phyloP scores from a whole-genome alignment of 2,113 vertebrate genomes.

The Forbesichthys papilliferus region DNA sequence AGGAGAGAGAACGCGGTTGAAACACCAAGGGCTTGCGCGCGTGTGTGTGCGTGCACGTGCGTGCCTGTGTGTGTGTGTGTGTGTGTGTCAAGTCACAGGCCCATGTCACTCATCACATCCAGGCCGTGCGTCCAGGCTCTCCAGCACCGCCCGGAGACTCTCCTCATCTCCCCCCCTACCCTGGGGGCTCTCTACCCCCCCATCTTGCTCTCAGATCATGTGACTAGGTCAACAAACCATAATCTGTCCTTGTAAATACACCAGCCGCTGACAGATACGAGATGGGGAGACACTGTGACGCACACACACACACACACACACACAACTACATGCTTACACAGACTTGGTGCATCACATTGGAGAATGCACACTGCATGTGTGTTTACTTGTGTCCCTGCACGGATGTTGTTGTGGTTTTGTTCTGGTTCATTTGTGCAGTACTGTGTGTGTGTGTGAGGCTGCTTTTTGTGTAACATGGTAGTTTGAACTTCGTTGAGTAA shows the following conservation, averaged over 20 bases:
- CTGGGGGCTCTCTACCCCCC: slow-evolving; percentile 29
- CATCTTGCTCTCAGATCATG: slow-evolving; percentile 72
- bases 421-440: neutral
- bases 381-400: too few relatives aligned
- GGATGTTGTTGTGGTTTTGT: too few relatives aligned
- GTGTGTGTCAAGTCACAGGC: slow-evolving; percentile 83
- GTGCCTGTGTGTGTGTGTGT: slow-evolving; percentile 10
- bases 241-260: slow-evolving; percentile 68
- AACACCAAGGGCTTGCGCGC: too few relatives aligned
- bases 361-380: neutral
- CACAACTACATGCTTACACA: slow-evolving; percentile 9
- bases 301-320: slow-evolving; percentile 21
- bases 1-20: too few relatives aligned
- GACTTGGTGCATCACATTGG: neutral
- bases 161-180: slow-evolving; percentile 43
- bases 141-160: slow-evolving; percentile 40
- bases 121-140: slow-evolving; percentile 54
- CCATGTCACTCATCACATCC: slow-evolving; percentile 84
- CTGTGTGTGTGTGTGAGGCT: slow-evolving; percentile 1
- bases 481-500: slow-evolving; percentile 43
- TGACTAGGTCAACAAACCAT: slow-evolving; percentile 76
- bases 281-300: slow-evolving; percentile 64
- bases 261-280: slow-evolving; percentile 67
- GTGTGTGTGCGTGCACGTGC: too few relatives aligned
- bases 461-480: slow-evolving; percentile 45